Base-by-base conservation (phyloP, 2,888 invertebrate species). In the Drosophila lutescens region DNA sequence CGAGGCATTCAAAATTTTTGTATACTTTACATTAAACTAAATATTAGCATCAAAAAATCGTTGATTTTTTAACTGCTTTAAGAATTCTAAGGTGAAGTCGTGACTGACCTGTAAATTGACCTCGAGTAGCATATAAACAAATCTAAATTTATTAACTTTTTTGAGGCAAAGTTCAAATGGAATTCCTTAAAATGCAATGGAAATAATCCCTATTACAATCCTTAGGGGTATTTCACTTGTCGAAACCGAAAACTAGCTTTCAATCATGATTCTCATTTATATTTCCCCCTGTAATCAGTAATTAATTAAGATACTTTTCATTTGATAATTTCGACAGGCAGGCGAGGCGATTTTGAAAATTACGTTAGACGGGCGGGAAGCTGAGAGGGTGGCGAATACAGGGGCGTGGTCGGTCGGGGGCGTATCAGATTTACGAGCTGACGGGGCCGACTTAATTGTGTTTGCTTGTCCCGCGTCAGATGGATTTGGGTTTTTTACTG, bases 241-340 rank as follows among this genome's bases (percentile, higher is more conserved):
- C 62, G 46, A 13, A 23, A 38, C 32, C 13, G 23, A 1, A 23
- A 23, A 32, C 8, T 8, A 13, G 10, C 10, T 13, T 60, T 13
- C 62, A 32, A 61, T 62, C 46, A 46, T 61, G 61, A 61, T 46
- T 38, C 46, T 46, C 36, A 10, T 32, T 36, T 49, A 47, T 54
- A 46, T 47, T 20, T 8, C 26, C 59, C 59, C 9, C 44, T 54
- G 32, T 72, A 85, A 86, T 85, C 88, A 86, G 79, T 79, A 79
- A 85, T 79, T 85, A 85, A 85, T 88, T 85, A 79, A 88, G 88
- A 88, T 85, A 84, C 76, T 78, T 88, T 78, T 78, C 61, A 69
- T 68, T 77, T 76, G 88, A 88, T 84, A 74, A 66, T 36, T 73
- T 70, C 59, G 85, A 86, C 79, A 77, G 79, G 53, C 54, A 26